phyloP scores from a whole-genome alignment of 2,113 vertebrate species.

The Stomatorhinus ivindoensis region DNA sequence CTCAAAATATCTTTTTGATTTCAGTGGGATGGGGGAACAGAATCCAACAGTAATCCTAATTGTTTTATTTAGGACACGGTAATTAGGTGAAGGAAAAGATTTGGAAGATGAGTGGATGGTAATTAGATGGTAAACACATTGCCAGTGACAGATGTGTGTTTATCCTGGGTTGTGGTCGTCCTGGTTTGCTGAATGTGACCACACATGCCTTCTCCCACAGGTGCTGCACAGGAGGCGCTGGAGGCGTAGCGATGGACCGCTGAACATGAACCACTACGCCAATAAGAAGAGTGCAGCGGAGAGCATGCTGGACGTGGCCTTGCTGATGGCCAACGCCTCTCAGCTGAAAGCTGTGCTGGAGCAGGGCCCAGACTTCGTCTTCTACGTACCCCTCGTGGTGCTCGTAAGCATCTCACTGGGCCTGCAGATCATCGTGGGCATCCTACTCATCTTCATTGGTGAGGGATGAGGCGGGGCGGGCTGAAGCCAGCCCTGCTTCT shows the following conservation, averaged over 20 bases:
- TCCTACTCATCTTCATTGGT: slow-evolving; percentile 94
- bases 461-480: slow-evolving; percentile 28
- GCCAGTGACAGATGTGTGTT: neutral
- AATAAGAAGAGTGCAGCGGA: slow-evolving; percentile 95
- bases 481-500: neutral
- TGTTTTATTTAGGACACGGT: neutral
- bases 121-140: neutral
- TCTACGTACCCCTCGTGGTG: slow-evolving; percentile 70
- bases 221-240: neutral
- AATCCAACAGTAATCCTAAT: neutral
- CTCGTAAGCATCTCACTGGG: slow-evolving; percentile 83
- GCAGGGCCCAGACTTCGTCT: slow-evolving; percentile 70
- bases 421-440: slow-evolving; percentile 79
- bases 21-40: neutral
- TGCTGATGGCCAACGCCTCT: slow-evolving; percentile 94
- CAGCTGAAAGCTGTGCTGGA: slow-evolving; percentile 89
- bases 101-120: neutral
- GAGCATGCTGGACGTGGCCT: slow-evolving; percentile 93
- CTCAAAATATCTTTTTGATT: neutral
- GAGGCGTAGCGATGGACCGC: slow-evolving; percentile 40
- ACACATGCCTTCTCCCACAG: slow-evolving; percentile 32
- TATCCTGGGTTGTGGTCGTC: neutral
- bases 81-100: neutral
- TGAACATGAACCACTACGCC: slow-evolving; percentile 92
- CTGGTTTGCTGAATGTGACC: neutral